Conservation (phyloP, 2,888 invertebrate genomes). For the Heliconius charithonia region DNA sequence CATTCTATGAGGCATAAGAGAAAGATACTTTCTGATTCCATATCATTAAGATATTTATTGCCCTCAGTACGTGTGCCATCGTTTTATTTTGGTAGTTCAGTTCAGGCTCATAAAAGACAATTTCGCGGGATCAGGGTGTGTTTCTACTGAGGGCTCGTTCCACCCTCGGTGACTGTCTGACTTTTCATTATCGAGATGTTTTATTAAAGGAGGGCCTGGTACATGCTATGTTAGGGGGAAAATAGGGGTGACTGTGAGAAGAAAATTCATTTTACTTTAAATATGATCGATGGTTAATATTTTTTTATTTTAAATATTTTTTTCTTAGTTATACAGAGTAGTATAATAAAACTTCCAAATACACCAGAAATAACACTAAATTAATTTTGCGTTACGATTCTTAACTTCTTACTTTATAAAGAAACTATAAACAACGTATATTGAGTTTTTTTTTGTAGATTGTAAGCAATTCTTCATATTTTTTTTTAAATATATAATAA, state of each 20-base stretch:
- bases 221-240: conserved; percentile 61
- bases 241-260: conserved; percentile 65
- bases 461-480: too few relatives aligned
- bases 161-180: conserved; percentile 82
- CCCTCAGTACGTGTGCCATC: conserved; percentile 57
- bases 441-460: too few relatives aligned
- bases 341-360: neutral
- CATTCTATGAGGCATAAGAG: conserved; percentile 55
- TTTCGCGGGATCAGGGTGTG: conserved; percentile 57
- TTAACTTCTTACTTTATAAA: neutral
- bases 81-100: conserved; percentile 69
- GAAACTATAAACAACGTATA: neutral
- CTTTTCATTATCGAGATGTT: conserved; percentile 85
- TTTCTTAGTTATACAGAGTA: neutral
- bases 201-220: conserved; percentile 80
- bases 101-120: conserved; percentile 62
- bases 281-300: neutral
- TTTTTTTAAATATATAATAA: neutral
- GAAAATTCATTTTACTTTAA: conserved; percentile 1
- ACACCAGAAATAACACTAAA: neutral
- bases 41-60: conserved; percentile 83
- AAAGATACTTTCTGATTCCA: conserved; percentile 82
- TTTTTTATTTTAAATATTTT: neutral
- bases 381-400: neutral
- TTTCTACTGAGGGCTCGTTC: conserved; percentile 70